Conservation (phyloP, 2,113 vertebrate genomes). For the Spermophilus dauricus region DNA sequence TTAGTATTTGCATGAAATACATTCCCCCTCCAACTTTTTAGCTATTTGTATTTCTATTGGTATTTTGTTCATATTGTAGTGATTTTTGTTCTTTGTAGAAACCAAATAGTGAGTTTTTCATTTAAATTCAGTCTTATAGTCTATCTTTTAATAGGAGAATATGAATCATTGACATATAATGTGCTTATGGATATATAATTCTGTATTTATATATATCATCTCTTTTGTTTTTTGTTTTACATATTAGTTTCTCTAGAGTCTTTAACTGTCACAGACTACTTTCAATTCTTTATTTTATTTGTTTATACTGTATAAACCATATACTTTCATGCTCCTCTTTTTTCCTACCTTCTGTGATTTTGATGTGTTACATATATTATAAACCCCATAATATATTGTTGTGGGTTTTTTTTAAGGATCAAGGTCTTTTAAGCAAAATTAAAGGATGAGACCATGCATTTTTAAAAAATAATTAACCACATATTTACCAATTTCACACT, state of each 20-base stretch:
- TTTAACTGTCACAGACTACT: not conserved
- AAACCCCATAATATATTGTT: not conserved
- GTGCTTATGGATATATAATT: not conserved
- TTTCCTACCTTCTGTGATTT: not conserved
- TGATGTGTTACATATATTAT: not conserved
- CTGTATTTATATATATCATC: not conserved
- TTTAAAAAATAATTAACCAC: not conserved
- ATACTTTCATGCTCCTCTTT: not conserved
- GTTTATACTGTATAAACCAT: not conserved
- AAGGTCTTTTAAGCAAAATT: not conserved
- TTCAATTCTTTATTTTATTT: not conserved
- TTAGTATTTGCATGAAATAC: not conserved
- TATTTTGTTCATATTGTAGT: not conserved
- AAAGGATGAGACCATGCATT: not conserved
- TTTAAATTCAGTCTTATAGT: not conserved
- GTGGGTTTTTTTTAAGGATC: not conserved
- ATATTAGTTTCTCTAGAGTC: not conserved
- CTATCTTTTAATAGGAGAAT: not conserved
- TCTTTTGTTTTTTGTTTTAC: not conserved
- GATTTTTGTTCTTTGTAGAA: not conserved
- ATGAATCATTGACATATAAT: not conserved
- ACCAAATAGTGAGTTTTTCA: not conserved
- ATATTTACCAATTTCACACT: not conserved
- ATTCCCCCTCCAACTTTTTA: not conserved
- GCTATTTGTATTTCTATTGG: not conserved